Conservation (phyloP, 2,888 invertebrate genomes). For the Melipona bicolor region DNA sequence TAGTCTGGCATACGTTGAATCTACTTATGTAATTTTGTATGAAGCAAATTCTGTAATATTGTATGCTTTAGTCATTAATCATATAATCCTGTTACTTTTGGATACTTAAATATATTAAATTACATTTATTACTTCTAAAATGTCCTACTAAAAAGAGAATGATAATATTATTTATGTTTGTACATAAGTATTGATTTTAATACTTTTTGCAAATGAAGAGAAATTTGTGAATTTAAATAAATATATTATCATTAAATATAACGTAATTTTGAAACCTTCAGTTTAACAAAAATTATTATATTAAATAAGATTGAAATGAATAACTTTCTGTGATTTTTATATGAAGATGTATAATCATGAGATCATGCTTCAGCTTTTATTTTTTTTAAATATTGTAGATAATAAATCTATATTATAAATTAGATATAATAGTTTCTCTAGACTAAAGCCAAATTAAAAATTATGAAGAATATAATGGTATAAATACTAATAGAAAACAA, state of each 20-base stretch:
- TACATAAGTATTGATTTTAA: not conserved
- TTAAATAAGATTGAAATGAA: not conserved
- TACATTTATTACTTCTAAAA: not conserved
- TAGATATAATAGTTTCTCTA: not conserved
- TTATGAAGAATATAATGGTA: not conserved
- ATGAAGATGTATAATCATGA: not conserved
- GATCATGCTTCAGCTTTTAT: not conserved
- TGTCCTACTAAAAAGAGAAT: too few relatives aligned
- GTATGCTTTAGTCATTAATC: not conserved
- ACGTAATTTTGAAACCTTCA: not conserved
- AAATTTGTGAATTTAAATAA: not conserved
- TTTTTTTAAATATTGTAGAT: too few relatives aligned
- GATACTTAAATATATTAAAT: not conserved
- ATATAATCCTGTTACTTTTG: not conserved
- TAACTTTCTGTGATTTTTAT: not conserved
- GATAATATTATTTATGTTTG: not conserved
- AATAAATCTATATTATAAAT: too few relatives aligned
- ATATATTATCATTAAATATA: not conserved
- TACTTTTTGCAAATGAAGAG: not conserved
- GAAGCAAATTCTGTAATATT: not conserved
- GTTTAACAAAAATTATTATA: not conserved
- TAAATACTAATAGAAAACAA: not conserved
- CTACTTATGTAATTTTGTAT: slow-evolving; percentile 3
- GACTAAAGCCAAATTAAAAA: not conserved
- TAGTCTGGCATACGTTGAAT: not conserved